Percentiles rank a stretch among this genome's conserved stretches.
Evolutionary conservation across 64 coral and sea anemone genomes (phyloP).

Genomic region (Stylophora pistillata): DNA sequence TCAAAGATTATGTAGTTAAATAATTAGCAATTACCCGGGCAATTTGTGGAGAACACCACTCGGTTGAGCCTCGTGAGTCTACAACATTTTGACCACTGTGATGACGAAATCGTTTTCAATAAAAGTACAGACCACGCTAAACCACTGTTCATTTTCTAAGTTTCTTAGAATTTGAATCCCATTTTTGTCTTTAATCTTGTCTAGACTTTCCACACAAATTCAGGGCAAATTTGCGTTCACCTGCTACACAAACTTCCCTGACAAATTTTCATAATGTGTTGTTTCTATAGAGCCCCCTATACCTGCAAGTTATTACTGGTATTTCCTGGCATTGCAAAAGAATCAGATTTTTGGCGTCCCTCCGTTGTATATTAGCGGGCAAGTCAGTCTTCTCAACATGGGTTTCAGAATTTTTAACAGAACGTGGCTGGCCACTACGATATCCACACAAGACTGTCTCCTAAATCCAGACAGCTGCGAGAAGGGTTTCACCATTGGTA

Average conservation of each 20-base stretch:
- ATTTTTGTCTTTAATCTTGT: too few species aligned
- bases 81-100: too few species aligned
- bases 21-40: too few species aligned
- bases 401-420: constrained; percentile 65
- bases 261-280: not conserved
- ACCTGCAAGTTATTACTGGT: constrained; percentile 92
- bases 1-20: too few species aligned
- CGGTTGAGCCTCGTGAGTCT: too few species aligned
- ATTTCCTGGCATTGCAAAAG: constrained; percentile 68
- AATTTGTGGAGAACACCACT: too few species aligned
- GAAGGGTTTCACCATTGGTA: constrained; percentile 86
- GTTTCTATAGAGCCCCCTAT: constrained; percentile 70
- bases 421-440: constrained; percentile 57
- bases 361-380: constrained; percentile 59
- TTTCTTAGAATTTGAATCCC: too few species aligned
- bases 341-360: constrained; percentile 67
- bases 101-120: too few species aligned
- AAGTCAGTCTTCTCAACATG: constrained; percentile 66
- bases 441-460: constrained; percentile 57
- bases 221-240: not conserved
- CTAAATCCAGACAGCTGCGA: constrained; percentile 58
- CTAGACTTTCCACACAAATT: too few species aligned
- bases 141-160: too few species aligned
- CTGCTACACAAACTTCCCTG: not conserved
- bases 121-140: too few species aligned